Base-by-base conservation (phyloP, 2,113 vertebrate species). In the Myxocyprinus asiaticus region DNA sequence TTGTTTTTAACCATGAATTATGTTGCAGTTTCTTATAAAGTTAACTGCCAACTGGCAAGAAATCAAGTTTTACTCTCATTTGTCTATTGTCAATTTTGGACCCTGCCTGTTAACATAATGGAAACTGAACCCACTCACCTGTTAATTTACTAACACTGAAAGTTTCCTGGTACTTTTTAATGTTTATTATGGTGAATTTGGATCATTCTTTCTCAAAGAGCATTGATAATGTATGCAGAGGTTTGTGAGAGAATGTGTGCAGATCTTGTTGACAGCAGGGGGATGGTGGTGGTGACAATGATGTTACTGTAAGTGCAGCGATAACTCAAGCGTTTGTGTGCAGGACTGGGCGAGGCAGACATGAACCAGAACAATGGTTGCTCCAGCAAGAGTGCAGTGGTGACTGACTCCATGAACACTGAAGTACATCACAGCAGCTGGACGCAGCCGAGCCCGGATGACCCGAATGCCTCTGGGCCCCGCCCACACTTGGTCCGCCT, bases 401-500 rank as follows among this genome's bases (percentile, higher is more conserved):
- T 94, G 95, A 95, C 96, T 95, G 96, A 96, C 95, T 93, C 97
- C 95, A 94, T 92, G 92, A 88, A 90, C 91, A 88, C 94, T 92
- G 94, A 87, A 83, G 92, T 91, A 86, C 94, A 95, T 5, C 91
- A 86, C 92, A 94, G 94, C 92, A 90, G 90, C 90, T 93, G 95
- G 94, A 91, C 78, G 0, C 72, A 84, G 1, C 92, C 96, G 96
- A 95, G 84, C 92, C 92, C 95, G 95, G 95, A 93, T 93, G 95
- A 98, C 93, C 85, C 84, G 79, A 90, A 92, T 17, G 88, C 90
- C 76, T 87, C 92, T 67, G 87, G 75, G 58, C 92, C 91, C 91
- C 98, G 98, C 96, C 97, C 97, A 93, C 97, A 98, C 92, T 94
- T 99, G 95, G 91, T 91, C 96, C 98, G 98, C 97, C 98, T 99